These are phyloP conservation scores for Gallinago nigripennis DNA, from an alignment of 2,797 vertebrate genomes.

Conservation along the genomic window DNA sequence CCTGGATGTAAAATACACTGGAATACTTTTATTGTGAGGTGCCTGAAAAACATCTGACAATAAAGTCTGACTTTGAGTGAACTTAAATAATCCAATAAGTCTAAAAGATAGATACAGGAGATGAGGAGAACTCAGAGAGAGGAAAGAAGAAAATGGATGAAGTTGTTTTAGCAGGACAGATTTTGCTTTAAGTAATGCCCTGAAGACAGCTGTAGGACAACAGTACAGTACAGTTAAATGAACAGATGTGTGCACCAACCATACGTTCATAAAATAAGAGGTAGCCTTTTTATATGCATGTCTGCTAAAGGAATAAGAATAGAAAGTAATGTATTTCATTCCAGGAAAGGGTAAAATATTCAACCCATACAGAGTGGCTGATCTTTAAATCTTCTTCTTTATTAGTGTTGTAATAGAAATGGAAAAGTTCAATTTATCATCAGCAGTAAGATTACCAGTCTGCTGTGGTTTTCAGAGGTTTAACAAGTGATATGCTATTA, in stretches of 20 bases:
- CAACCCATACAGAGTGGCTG: neutral
- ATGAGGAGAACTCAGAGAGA: neutral
- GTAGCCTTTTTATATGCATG: neutral
- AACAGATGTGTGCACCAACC: slow-evolving; percentile 45
- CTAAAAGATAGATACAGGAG: neutral
- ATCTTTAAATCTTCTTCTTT: neutral
- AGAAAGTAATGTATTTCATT: slow-evolving; percentile 25
- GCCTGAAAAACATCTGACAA: neutral
- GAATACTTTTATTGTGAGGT: neutral
- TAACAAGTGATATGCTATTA: neutral
- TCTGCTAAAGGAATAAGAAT: slow-evolving; percentile 50
- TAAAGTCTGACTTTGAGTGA: neutral
- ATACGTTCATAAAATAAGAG: slow-evolving; percentile 4
- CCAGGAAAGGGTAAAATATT: neutral
- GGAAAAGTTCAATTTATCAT: slow-evolving; percentile 31
- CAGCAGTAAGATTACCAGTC: neutral
- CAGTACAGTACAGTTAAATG: slow-evolving; percentile 5
- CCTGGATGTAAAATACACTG: neutral
- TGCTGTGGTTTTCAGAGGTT: neutral
- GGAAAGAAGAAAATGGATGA: neutral
- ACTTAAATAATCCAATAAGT: neutral
- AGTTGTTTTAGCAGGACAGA: neutral
- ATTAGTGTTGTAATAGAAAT: neutral
- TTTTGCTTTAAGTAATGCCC: neutral
- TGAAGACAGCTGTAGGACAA: slow-evolving; percentile 9